Conservation (phyloP, 2,888 invertebrate genomes). For the Rotaria socialis region DNA sequence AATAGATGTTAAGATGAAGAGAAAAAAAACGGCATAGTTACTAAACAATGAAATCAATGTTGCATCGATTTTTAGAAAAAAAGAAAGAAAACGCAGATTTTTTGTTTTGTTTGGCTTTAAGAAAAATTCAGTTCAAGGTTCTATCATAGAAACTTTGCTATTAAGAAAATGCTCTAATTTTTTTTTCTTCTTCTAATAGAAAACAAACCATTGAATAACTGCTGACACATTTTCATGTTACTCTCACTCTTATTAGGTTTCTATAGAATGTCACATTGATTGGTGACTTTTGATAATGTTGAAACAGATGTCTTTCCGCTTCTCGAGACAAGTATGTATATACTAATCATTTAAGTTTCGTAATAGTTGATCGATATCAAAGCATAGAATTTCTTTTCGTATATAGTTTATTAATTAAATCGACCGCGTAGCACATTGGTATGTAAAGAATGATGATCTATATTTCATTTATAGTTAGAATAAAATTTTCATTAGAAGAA, state of each 20-base stretch:
- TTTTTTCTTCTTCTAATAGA: neutral
- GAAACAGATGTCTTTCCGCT: neutral
- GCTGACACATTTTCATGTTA: neutral
- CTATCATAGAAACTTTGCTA: too few species aligned
- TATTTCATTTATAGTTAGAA: neutral
- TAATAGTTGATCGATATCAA: neutral
- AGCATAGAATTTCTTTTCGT: neutral
- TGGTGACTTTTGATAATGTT: neutral
- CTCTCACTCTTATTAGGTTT: neutral
- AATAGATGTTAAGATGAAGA: too few species aligned
- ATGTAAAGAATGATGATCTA: neutral
- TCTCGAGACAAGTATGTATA: constrained; percentile 13
- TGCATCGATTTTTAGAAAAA: too few species aligned
- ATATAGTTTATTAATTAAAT: neutral
- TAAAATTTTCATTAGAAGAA: too few species aligned
- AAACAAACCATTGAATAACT: neutral
- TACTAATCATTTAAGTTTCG: neutral
- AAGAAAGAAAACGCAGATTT: too few species aligned
- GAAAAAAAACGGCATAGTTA: too few species aligned
- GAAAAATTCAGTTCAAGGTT: too few species aligned
- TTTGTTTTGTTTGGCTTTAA: too few species aligned
- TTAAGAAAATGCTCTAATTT: too few species aligned
- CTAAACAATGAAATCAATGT: neutral
- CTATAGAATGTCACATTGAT: neutral
- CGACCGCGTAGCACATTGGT: neutral